A percentile compares a stretch with the other conserved stretches of the same genome.
These are phyloP conservation scores for Gallinago jamesoni DNA, from an alignment of 2,113 vertebrate genomes.

Conservation along the genomic window DNA sequence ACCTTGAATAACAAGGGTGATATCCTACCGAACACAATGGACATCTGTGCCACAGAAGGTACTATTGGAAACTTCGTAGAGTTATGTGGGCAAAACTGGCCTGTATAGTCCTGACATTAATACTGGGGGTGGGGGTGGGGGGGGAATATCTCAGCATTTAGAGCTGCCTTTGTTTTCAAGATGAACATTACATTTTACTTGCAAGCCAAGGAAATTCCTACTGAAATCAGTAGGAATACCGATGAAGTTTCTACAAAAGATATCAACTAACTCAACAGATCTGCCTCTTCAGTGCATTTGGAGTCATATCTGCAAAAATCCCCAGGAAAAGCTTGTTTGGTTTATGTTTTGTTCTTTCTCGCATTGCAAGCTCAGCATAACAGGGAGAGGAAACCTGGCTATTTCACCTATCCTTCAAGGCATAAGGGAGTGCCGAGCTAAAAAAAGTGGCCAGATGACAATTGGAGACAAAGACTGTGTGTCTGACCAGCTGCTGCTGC, in stretches of 20 bases:
- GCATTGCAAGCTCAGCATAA: not conserved
- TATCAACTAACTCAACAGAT: not conserved
- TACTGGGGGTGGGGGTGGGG: too few relatives aligned
- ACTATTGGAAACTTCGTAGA: not conserved
- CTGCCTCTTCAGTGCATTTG: not conserved
- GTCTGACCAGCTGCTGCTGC: not conserved
- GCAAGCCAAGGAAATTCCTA: not conserved
- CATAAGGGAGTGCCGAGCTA: not conserved
- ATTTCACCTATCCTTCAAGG: not conserved
- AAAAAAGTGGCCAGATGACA: not conserved
- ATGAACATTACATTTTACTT: not conserved
- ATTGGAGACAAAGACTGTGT: not conserved
- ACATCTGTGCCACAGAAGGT: not conserved
- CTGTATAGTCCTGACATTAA: not conserved
- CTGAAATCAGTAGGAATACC: not conserved
- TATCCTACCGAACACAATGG: not conserved
- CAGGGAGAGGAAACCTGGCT: not conserved
- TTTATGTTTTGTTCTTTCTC: not conserved
- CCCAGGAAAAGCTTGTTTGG: not conserved
- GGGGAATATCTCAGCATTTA: not conserved
- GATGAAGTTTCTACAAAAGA: not conserved
- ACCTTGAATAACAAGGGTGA: not conserved
- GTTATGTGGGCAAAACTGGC: fast-evolving
- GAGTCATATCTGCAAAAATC: not conserved
- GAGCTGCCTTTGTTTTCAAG: not conserved